A percentile compares a stretch with the other conserved stretches of the same genome.
These are phyloP conservation scores for Antennarius striatus DNA, from an alignment of 2,113 vertebrate species.

Conservation along the genomic window DNA sequence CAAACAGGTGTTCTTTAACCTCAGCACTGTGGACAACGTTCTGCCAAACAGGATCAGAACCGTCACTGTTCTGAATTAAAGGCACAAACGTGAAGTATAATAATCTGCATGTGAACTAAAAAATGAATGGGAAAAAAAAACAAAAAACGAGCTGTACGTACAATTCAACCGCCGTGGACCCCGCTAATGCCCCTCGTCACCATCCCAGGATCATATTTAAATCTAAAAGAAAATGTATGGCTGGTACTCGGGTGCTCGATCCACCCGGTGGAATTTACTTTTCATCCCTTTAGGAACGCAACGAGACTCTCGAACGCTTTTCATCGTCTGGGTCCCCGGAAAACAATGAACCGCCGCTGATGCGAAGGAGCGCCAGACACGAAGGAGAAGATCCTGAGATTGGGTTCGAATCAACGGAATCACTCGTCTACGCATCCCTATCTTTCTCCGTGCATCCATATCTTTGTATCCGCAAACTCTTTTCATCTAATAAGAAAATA, in stretches of 20 bases:
- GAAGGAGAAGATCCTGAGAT: constrained; percentile 54
- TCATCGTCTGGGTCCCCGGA: too few species aligned
- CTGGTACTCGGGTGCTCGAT: constrained; percentile 41
- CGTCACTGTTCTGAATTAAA: constrained; percentile 36
- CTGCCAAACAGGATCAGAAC: constrained; percentile 17
- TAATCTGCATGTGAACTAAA: constrained; percentile 28
- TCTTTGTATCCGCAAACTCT: constrained; percentile 46
- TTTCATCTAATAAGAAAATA: constrained; percentile 93
- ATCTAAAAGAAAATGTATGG: constrained; percentile 4
- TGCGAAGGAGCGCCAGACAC: constrained; percentile 36
- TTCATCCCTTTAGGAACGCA: constrained; percentile 57
- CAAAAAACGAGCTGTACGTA: constrained; percentile 6
- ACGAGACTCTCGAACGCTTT: constrained; percentile 37
- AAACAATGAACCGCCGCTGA: constrained; percentile 55
- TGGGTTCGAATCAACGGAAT: constrained; percentile 32
- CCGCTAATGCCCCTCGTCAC: constrained; percentile 25
- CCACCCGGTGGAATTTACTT: constrained; percentile 23
- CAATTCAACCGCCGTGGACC: constrained; percentile 16
- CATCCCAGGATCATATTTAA: constrained; percentile 26
- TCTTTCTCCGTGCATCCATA: constrained; percentile 13
- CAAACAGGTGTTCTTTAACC: not conserved
- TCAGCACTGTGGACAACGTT: not conserved
- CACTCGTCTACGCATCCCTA: constrained; percentile 9
- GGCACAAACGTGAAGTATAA: constrained; percentile 56
- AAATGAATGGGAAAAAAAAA: constrained; percentile 6